Evolutionary conservation across 2,113 vertebrate species (phyloP), one percentile per base, ranked within the genome.

Genomic region (Dicrurus megarhynchus): DNA sequence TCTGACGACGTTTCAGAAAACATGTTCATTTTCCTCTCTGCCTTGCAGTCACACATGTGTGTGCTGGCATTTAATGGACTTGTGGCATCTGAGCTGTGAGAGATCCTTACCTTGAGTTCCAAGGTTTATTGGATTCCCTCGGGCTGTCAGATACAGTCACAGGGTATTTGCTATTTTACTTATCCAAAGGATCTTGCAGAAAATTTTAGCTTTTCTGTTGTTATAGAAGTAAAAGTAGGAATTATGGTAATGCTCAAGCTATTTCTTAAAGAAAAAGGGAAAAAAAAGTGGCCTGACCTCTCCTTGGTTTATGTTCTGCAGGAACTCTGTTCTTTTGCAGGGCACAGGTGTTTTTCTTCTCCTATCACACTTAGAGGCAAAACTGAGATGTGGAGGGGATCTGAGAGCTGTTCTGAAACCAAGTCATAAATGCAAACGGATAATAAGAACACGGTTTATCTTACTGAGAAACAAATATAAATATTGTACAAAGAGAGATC

Each of bases 381-480:
- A 97, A 79, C 50, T 35, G 39, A 67, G 71, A 80, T 30, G 56
- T 86, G 73, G 69, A 60, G 63, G 32, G 63, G 67, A 37, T 76
- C 82, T 81, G 65, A 89, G 87, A 84, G 46, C 61, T 78, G 65
- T 87, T 90, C 76, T 75, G 84, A 92, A 74, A 44, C 35, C 2
- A 0, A 90, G n/a, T 77, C 78, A 74, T 71, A 96, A 93, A 91
- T 63, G 83, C 69, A 46, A 30, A 63, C 67, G 80, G 57, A 80
- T 83, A 79, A 33, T 28, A 82, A 90, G 90, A 96, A 78, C 65
- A 84, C 3, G 3, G 93, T 64, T 90, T 87, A 97, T 86, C 88
- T 94, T 39, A 63, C 65, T 50, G 60, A 92, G 90, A 96, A 95
- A 93, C 76, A 96, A 97, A 90, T 35, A 76, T 82, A 78, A 91